A percentile compares a stretch with the other conserved stretches of the same genome.
Evolutionary conservation across 2,888 invertebrate genomes (phyloP).

Genomic region (Drosophila tanythrix): DNA sequence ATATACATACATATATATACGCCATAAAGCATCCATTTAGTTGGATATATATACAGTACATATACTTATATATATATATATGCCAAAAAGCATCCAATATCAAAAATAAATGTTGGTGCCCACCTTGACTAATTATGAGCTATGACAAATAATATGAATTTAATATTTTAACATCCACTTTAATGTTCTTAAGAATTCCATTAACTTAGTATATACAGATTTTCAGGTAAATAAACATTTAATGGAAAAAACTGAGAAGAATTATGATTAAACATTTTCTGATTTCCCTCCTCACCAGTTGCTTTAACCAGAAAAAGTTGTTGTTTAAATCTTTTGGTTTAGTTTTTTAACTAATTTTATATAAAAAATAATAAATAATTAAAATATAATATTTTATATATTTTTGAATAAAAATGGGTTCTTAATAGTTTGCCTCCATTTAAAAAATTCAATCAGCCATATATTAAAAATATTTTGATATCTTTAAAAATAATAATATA

Average conservation of each 20-base stretch:
- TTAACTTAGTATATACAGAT: conserved; percentile 16
- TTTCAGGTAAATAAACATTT: not conserved
- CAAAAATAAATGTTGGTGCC: conserved; percentile 16
- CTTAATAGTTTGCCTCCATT: not conserved
- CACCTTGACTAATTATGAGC: conserved; percentile 15
- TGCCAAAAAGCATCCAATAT: not conserved
- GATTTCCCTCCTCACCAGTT: not conserved
- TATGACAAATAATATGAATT: conserved; percentile 3
- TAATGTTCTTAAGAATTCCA: not conserved
- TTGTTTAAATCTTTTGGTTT: not conserved
- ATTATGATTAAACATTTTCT: not conserved
- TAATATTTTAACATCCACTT: not conserved
- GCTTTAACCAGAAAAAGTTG: not conserved
- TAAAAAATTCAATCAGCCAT: not conserved
- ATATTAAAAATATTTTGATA: not conserved
- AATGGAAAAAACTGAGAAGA: not conserved
- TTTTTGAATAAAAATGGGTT: not conserved
- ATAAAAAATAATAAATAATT: not conserved
- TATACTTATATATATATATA: conserved; percentile 15
- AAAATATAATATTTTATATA: not conserved
- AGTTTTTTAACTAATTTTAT: not conserved
- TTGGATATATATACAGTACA: conserved; percentile 3
- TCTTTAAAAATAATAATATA: not conserved
- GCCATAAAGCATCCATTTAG: conserved; percentile 8
- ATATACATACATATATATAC: conserved; percentile 7